Base-by-base conservation (phyloP, 2,888 invertebrate genomes). In the Orthosia gracilis region DNA sequence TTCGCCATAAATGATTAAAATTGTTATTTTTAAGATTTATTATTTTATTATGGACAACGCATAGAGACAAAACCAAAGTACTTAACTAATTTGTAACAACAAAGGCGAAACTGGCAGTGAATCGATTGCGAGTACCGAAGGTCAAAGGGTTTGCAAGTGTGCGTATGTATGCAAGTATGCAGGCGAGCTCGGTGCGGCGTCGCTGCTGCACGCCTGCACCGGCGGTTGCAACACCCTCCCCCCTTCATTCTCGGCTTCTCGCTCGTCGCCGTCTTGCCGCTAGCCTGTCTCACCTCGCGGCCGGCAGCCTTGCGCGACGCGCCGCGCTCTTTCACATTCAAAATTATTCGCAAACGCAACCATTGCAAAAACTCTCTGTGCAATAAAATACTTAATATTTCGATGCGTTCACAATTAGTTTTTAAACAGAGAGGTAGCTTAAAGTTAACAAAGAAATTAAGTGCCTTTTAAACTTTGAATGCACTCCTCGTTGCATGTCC, bases 401-500 rank as follows among this genome's bases (percentile, higher is more conserved):
- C 89, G 91, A 93, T 92, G 92, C 94, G 92, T 94, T 93, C 92
- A 91, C 93, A 90, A 93, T 94, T 92, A 92, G 93, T 92, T 89
- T 85, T 91, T 90, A 88, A 89, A 91, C 94, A 95, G 93, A 95
- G 95, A 95, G 93, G 89, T 94, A 91, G 83, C 90, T 91, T 89
- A 91, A 93, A 93, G 88, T 85, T 92, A 91, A 88, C 81, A 90
- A 89, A 91, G 85, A 94, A 93, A 92, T 92, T 91, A 91, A 91
- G 94, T 95, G 94, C 93, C 93, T 95, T 94, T 94, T 89, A 93
- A 92, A 96, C 93, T 96, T 96, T 96, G 95, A 96, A 96, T 96
- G 96, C 96, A 96, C 96, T 96, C 96, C 97, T 97, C 97, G 97
- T 97, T 97, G 97, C 97, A 97, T 94, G 93, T 96, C 97, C 97